A percentile compares a stretch with the other conserved stretches of the same genome.
Conservation (phyloP, 2,888 invertebrate species). For the Nomada ruficornis region DNA sequence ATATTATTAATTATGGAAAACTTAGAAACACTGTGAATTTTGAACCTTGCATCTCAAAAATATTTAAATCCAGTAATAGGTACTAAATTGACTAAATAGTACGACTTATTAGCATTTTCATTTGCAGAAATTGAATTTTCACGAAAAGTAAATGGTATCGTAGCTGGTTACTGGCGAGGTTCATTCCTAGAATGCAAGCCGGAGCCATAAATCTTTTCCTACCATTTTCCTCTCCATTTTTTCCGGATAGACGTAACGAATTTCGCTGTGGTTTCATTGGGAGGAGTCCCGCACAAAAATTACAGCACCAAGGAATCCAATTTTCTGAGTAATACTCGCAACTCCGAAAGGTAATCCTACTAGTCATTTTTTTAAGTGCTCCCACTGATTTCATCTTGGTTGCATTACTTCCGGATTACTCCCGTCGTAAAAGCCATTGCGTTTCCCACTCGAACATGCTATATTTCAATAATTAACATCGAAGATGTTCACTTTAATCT, state of each 20-base stretch:
- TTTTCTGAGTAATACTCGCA: constrained; percentile 40
- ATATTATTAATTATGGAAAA: too few species aligned
- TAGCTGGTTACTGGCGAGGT: neutral
- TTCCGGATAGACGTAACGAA: neutral
- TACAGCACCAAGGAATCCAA: constrained; percentile 22
- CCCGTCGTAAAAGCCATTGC: neutral
- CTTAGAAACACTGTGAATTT: too few species aligned
- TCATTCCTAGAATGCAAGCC: neutral
- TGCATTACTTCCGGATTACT: constrained; percentile 8
- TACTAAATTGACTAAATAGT: too few species aligned
- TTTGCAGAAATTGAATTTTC: neutral
- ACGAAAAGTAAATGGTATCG: neutral
- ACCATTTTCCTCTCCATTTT: neutral
- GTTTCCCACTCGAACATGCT: neutral
- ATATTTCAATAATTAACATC: neutral
- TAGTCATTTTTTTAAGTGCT: constrained; percentile 30
- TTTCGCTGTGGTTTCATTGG: neutral
- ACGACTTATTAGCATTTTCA: neutral
- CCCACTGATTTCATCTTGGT: constrained; percentile 3
- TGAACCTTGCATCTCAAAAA: too few species aligned
- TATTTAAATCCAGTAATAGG: too few species aligned
- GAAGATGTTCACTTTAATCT: neutral
- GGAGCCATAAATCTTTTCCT: neutral
- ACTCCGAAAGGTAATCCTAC: constrained; percentile 18
- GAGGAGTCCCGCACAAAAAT: constrained; percentile 16